phyloP scores from a whole-genome alignment of 2,797 vertebrate species.

The Labroides dimidiatus region DNA sequence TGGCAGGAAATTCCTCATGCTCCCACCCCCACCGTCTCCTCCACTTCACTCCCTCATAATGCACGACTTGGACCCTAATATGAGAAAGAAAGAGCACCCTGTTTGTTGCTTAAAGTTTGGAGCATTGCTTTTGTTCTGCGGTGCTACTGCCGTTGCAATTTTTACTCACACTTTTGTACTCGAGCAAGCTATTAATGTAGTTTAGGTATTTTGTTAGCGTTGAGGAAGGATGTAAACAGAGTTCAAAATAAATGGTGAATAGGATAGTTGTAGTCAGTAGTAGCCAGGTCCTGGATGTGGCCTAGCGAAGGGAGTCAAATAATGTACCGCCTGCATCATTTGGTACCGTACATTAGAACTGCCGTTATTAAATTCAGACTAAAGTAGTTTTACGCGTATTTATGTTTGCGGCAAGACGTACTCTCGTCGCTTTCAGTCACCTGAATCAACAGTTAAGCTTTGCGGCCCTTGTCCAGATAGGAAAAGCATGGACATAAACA shows the following conservation, averaged over 20 bases:
- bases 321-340: slow-evolving; percentile 55
- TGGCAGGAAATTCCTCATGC: slow-evolving; percentile 87
- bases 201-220: slow-evolving; percentile 31
- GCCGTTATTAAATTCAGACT: slow-evolving; percentile 31
- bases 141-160: slow-evolving; percentile 13
- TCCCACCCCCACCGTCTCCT: slow-evolving; percentile 72
- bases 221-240: slow-evolving; percentile 49
- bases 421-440: slow-evolving; percentile 32
- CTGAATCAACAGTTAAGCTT: neutral
- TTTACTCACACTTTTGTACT: slow-evolving; percentile 16
- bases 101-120: slow-evolving; percentile 66
- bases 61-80: slow-evolving; percentile 76
- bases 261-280: slow-evolving; percentile 56
- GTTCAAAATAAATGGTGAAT: slow-evolving; percentile 59
- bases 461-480: slow-evolving; percentile 10
- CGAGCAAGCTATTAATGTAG: neutral
- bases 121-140: slow-evolving; percentile 26
- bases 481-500: slow-evolving; percentile 36
- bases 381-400: slow-evolving; percentile 13
- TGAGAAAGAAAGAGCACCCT: slow-evolving; percentile 53
- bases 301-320: slow-evolving; percentile 64
- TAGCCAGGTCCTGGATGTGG: slow-evolving; percentile 64
- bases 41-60: slow-evolving; percentile 79
- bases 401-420: slow-evolving; percentile 16
- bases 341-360: slow-evolving; percentile 44